Conservation (phyloP, 2,113 vertebrate genomes). For the Calyptomena viridis region DNA sequence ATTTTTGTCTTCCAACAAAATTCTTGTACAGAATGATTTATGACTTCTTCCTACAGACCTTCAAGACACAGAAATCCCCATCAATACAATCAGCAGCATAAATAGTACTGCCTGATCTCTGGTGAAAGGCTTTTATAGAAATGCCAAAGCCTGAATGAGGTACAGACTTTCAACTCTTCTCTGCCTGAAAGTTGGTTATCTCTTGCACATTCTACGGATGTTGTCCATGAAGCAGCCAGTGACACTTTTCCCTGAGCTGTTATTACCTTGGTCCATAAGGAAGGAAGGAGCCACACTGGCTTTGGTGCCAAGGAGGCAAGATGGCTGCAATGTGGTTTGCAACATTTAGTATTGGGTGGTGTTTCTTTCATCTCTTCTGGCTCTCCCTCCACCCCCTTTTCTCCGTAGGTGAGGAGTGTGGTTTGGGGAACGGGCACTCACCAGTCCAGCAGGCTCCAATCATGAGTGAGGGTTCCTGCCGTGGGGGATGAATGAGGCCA, state of each 20-base stretch:
- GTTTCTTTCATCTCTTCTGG: neutral
- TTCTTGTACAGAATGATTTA: neutral
- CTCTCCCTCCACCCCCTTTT: neutral
- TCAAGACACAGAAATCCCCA: neutral
- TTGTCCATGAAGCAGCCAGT: neutral
- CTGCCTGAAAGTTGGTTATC: neutral
- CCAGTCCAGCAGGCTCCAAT: constrained; percentile 92
- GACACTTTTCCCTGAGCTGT: neutral
- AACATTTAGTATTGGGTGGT: neutral
- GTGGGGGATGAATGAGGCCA: constrained; percentile 88
- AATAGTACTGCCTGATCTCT: neutral
- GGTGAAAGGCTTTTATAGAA: neutral
- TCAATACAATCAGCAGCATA: neutral
- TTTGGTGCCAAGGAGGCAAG: neutral
- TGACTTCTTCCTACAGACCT: neutral
- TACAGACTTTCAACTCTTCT: neutral
- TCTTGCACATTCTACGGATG: neutral
- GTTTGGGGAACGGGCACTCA: neutral
- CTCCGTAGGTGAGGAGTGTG: accelerated
- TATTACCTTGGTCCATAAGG: neutral
- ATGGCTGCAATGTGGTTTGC: neutral
- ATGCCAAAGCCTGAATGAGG: neutral
- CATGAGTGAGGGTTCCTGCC: constrained; percentile 83
- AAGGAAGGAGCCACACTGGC: neutral
- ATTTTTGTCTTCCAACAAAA: neutral